Percentiles rank a stretch among this genome's conserved stretches.
phyloP scores from a whole-genome alignment of 2,797 vertebrate species.

The Salmo trutta region DNA sequence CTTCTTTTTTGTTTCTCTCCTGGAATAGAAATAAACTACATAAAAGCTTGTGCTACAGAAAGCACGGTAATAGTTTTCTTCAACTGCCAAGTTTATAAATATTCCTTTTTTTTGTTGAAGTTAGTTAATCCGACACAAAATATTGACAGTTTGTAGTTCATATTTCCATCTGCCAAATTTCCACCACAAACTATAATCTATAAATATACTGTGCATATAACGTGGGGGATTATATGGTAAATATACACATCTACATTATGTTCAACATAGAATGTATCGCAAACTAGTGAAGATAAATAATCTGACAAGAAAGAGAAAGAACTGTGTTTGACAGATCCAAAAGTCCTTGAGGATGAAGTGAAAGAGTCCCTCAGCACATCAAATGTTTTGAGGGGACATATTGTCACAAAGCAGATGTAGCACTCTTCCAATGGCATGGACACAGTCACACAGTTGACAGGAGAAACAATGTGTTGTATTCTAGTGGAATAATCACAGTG shows the following conservation, averaged over 20 bases:
- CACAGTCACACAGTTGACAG: not conserved
- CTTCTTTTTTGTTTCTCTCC: constrained; percentile 40
- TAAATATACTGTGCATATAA: too few species aligned
- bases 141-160: constrained; percentile 37
- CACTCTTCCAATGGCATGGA: not conserved
- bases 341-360: not conserved
- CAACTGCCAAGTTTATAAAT: constrained; percentile 12
- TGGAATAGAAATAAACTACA: constrained; percentile 33
- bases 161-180: not conserved
- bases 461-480: not conserved
- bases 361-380: not conserved
- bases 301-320: constrained; percentile 28
- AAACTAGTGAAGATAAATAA: not conserved
- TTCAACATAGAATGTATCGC: not conserved
- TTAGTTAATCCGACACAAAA: constrained; percentile 52
- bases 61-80: constrained; percentile 45
- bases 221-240: too few species aligned
- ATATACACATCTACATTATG: too few species aligned
- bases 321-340: not conserved
- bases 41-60: constrained; percentile 34
- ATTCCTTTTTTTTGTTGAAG: constrained; percentile 13
- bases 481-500: not conserved
- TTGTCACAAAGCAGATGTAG: constrained; percentile 1
- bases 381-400: not conserved
- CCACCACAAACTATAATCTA: too few species aligned